Conservation (phyloP, 2,113 vertebrate species). For the Pomatorhinus ruficollis region DNA sequence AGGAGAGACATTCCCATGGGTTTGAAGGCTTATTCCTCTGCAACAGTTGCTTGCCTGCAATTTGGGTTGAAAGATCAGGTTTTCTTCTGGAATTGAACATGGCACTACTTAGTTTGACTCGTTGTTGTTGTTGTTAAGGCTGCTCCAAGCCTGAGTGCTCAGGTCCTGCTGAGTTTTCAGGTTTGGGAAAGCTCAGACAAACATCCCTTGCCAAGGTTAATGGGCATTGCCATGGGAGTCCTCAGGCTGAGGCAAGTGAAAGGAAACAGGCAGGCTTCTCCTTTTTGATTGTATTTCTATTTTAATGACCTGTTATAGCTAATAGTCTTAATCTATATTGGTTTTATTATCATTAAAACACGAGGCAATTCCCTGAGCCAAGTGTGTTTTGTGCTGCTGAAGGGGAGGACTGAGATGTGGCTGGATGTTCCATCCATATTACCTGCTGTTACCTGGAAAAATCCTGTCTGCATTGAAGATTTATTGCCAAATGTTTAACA, state of each 20-base stretch:
- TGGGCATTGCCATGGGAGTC: background rate
- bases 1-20: slow-evolving; percentile 44
- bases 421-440: background rate
- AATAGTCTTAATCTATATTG: background rate
- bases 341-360: background rate
- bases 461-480: background rate
- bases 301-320: background rate
- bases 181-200: background rate
- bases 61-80: slow-evolving; percentile 12
- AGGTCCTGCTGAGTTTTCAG: background rate
- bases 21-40: slow-evolving; percentile 17
- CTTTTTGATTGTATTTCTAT: background rate
- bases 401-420: background rate
- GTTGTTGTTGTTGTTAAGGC: background rate
- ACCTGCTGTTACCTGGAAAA: background rate
- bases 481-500: background rate
- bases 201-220: background rate
- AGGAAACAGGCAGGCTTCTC: background rate
- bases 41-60: slow-evolving; percentile 20
- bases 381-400: background rate
- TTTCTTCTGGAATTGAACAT: background rate
- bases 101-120: background rate
- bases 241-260: background rate
- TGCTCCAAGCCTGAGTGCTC: background rate
- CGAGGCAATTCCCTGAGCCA: background rate